Evolutionary conservation across 1,140 invertebrate genomes (phyloP).

Genomic region (Akabosia matsudoensis): DNA sequence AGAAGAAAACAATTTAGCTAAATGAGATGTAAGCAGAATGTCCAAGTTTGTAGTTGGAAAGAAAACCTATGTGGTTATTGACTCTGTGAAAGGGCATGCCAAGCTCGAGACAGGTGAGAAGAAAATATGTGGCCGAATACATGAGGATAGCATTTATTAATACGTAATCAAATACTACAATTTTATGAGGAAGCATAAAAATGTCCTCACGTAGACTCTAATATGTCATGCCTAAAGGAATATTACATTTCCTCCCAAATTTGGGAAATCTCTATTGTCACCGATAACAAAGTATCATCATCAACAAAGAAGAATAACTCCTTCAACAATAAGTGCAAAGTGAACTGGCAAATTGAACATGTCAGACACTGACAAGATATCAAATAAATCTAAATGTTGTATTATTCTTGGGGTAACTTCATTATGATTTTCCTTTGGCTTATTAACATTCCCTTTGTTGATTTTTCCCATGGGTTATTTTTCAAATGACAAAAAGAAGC

Average conservation of each 20-base stretch:
- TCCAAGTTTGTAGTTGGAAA: too few relatives aligned
- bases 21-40: neutral
- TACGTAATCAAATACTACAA: neutral
- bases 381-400: too few relatives aligned
- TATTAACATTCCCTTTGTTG: neutral
- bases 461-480: neutral
- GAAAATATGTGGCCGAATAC: neutral
- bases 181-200: neutral
- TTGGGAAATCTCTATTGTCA: neutral
- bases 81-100: slow-evolving; percentile 1
- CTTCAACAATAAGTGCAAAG: neutral
- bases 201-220: neutral
- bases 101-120: neutral
- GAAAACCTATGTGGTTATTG: slow-evolving; percentile 8
- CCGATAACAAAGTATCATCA: neutral
- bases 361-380: neutral
- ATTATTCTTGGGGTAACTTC: neutral
- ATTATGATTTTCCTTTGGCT: neutral
- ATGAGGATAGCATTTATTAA: neutral
- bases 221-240: neutral
- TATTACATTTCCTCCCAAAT: neutral
- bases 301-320: too few relatives aligned
- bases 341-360: neutral
- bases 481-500: too few relatives aligned
- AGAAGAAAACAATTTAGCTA: neutral